Percentiles rank a stretch among this genome's conserved stretches.
Conservation (phyloP, 2,113 vertebrate genomes). For the Sclerurus mexicanus region DNA sequence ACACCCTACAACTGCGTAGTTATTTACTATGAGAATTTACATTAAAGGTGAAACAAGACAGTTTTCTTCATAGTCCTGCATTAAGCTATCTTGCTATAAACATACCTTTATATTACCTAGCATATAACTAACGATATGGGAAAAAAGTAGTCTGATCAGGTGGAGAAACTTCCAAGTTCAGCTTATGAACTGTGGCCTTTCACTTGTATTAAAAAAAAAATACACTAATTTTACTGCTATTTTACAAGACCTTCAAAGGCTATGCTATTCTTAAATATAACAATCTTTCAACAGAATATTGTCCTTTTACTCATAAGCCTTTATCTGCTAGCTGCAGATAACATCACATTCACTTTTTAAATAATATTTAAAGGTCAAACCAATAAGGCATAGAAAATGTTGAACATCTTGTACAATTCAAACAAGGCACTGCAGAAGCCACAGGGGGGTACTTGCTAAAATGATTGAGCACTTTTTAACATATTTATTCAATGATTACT, state of each 20-base stretch:
- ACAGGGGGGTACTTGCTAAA: constrained; percentile 28
- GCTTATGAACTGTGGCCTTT: neutral
- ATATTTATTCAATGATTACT: constrained; percentile 55
- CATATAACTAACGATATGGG: neutral
- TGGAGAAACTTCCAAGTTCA: neutral
- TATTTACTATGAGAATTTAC: neutral
- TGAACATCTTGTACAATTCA: constrained; percentile 64
- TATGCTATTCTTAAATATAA: neutral
- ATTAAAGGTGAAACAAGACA: neutral
- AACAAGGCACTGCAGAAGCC: constrained; percentile 19
- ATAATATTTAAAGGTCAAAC: constrained; percentile 65
- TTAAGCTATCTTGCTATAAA: neutral
- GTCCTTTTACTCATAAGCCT: neutral
- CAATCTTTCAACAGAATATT: neutral
- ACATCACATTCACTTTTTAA: constrained; percentile 39
- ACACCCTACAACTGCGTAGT: neutral
- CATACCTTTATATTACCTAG: neutral
- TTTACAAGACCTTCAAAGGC: neutral
- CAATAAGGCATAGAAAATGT: constrained; percentile 54
- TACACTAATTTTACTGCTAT: neutral
- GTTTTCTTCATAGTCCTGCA: neutral
- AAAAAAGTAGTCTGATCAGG: neutral
- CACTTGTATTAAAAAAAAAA: neutral
- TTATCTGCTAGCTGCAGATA: constrained; percentile 21
- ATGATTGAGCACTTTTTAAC: constrained; percentile 46